Percentiles rank a stretch among this genome's conserved stretches.
Conservation (phyloP, 37 sponge, comb jelly and placozoan species). For the Dysidea cf. avara region DNA sequence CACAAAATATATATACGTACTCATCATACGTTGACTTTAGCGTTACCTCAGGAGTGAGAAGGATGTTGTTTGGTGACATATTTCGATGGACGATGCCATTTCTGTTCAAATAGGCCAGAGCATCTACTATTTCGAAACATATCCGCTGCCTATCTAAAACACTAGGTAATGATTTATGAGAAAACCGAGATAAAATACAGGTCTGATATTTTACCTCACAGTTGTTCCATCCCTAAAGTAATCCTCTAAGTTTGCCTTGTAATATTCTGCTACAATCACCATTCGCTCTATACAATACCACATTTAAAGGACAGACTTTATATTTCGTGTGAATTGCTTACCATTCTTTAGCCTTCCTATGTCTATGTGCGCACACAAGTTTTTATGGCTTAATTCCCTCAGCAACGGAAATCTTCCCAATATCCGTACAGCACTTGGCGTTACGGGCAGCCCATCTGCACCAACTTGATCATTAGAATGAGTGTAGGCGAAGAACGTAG, state of each 20-base stretch:
- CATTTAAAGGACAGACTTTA: neutral
- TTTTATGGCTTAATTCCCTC: conserved; percentile 52
- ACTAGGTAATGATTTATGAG: no score
- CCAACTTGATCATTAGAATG: conserved; percentile 79
- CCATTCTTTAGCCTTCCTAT: conserved; percentile 68
- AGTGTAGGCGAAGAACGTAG: conserved; percentile 75
- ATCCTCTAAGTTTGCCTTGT: conserved; percentile 68
- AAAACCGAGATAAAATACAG: no score
- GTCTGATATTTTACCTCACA: conserved; percentile 22
- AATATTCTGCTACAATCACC: conserved; percentile 80
- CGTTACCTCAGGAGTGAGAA: conserved; percentile 60
- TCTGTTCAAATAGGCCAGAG: conserved; percentile 60
- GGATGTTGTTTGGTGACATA: conserved; percentile 55
- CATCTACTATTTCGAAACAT: conserved; percentile 58
- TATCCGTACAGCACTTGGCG: conserved; percentile 82
- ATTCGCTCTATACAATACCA: conserved; percentile 47
- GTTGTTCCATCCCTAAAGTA: conserved; percentile 31
- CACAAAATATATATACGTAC: neutral
- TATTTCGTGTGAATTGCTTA: conserved; percentile 9
- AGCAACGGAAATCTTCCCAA: conserved; percentile 75
- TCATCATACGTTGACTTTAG: neutral
- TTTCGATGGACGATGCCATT: conserved; percentile 54
- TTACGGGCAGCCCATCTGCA: conserved; percentile 86
- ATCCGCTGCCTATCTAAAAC: conserved; percentile 10
- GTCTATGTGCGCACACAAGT: conserved; percentile 80